These are phyloP conservation scores for Orthosia gracilis DNA, from an alignment of 2,888 invertebrate genomes.

Conservation along the genomic window DNA sequence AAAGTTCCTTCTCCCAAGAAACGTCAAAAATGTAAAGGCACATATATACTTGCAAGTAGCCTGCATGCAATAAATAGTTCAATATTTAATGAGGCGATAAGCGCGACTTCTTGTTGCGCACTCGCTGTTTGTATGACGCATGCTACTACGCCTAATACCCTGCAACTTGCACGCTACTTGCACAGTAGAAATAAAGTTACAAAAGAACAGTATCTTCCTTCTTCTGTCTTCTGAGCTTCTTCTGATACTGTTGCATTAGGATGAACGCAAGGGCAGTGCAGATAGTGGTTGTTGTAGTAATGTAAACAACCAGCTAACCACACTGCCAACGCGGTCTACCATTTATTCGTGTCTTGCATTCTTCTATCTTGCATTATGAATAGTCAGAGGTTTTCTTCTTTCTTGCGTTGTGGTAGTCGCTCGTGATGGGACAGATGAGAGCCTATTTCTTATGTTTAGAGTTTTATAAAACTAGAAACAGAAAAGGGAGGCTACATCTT, in stretches of 20 bases:
- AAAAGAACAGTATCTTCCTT: constrained; percentile 1
- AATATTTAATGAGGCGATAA: not conserved
- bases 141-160: not conserved
- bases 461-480: constrained; percentile 18
- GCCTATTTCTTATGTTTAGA: constrained; percentile 45
- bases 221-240: constrained; percentile 17
- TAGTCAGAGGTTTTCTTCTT: not conserved
- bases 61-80: not conserved
- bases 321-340: constrained; percentile 98
- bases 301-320: constrained; percentile 99
- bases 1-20: not conserved
- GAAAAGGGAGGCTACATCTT: constrained; percentile 43
- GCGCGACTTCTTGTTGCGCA: not conserved
- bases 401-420: not conserved
- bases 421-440: constrained; percentile 28
- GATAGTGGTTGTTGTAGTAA: constrained; percentile 97
- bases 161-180: constrained; percentile 12
- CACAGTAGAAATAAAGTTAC: not conserved
- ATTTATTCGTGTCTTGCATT: constrained; percentile 62
- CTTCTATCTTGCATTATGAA: constrained; percentile 33
- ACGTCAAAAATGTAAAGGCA: not conserved
- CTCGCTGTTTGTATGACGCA: not conserved
- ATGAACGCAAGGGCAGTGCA: constrained; percentile 97
- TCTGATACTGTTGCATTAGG: constrained; percentile 66
- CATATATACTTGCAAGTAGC: not conserved